These are phyloP conservation scores for Hirtodrosophila duncani DNA, from an alignment of 2,888 invertebrate species.

Conservation along the genomic window DNA sequence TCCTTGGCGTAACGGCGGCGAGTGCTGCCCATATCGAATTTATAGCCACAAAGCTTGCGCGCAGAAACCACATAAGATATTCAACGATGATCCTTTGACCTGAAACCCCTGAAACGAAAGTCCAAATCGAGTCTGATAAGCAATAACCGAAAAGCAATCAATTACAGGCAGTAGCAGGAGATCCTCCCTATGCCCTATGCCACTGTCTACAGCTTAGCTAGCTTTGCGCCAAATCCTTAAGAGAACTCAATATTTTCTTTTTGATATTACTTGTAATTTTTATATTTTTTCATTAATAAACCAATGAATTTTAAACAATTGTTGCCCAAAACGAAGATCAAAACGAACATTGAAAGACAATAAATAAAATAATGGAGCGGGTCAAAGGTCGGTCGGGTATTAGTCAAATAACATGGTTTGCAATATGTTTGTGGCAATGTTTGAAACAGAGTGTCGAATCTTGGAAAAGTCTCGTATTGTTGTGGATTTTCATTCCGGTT, in stretches of 20 bases:
- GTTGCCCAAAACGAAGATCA: conserved; percentile 13
- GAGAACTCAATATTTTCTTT: too few species aligned
- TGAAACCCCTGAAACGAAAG: background rate
- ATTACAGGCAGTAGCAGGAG: conserved; percentile 23
- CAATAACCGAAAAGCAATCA: conserved; percentile 49
- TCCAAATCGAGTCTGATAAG: conserved; percentile 27
- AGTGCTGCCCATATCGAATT: conserved; percentile 8
- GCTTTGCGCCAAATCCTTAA: too few species aligned
- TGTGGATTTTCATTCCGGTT: background rate
- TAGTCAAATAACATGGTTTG: conserved; percentile 6
- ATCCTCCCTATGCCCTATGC: too few species aligned
- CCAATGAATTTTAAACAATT: conserved; percentile 37
- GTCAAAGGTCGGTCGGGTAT: conserved; percentile 8
- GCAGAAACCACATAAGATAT: background rate
- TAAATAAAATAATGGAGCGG: too few species aligned
- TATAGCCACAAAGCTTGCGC: conserved; percentile 26
- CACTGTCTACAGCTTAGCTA: too few species aligned
- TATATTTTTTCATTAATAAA: conserved; percentile 48
- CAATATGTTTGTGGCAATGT: conserved; percentile 2
- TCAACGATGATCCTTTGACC: background rate
- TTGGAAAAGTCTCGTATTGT: too few species aligned
- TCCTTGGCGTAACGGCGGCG: conserved; percentile 63
- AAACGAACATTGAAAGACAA: conserved; percentile 4
- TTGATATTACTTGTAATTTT: conserved; percentile 60
- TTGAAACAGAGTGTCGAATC: background rate